These are phyloP conservation scores for Dendroctonus ponderosae DNA, from an alignment of 1,140 invertebrate genomes.

Conservation along the genomic window DNA sequence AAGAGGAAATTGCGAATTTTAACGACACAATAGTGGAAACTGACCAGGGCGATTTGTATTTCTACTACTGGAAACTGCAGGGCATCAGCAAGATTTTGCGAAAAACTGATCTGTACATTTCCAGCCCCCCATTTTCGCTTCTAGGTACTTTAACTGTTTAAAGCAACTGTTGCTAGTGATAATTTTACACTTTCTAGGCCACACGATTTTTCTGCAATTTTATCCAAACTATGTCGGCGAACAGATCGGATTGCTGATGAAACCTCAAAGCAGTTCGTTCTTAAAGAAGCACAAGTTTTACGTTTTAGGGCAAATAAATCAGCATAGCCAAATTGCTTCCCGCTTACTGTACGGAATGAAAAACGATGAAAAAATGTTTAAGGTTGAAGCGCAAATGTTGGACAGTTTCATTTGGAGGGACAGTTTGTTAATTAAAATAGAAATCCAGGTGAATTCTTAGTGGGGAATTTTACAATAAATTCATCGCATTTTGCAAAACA, in stretches of 20 bases:
- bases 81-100: conserved; percentile 30
- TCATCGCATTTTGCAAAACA: too few species aligned
- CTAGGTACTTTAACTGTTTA: conserved; percentile 29
- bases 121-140: conserved; percentile 37
- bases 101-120: conserved; percentile 34
- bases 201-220: conserved; percentile 35
- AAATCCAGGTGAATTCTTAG: conserved; percentile 38
- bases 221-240: conserved; percentile 37
- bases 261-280: conserved; percentile 35
- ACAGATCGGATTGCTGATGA: conserved; percentile 35
- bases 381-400: conserved; percentile 25
- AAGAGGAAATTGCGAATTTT: conserved; percentile 34
- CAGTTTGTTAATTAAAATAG: conserved; percentile 35
- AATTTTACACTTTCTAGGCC: conserved; percentile 32
- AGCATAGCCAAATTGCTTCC: conserved; percentile 30
- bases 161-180: background rate
- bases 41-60: conserved; percentile 35
- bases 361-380: conserved; percentile 34
- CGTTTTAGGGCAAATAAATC: conserved; percentile 35
- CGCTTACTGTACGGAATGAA: conserved; percentile 33
- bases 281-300: conserved; percentile 39
- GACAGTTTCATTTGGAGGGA: conserved; percentile 31
- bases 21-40: conserved; percentile 37
- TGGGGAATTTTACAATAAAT: too few species aligned
- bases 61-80: conserved; percentile 40